These are phyloP conservation scores for Macropis europaea DNA, from an alignment of 2,888 invertebrate genomes.

Conservation along the genomic window DNA sequence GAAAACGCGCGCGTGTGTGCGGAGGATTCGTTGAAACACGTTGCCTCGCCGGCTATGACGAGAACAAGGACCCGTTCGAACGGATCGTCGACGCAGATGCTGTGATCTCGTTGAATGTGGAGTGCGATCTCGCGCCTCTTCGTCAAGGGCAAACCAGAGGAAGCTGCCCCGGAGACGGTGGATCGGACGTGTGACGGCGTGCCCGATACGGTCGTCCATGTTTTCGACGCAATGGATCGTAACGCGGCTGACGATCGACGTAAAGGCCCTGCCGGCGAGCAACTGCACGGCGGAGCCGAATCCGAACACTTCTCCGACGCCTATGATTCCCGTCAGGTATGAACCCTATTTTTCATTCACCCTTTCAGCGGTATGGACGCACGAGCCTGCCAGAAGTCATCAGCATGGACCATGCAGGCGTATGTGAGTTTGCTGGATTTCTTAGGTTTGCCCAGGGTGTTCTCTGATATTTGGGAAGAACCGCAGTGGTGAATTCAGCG, in stretches of 20 bases:
- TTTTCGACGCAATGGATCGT: constrained; percentile 78
- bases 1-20: neutral
- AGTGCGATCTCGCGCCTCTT: constrained; percentile 78
- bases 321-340: constrained; percentile 76
- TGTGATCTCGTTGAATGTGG: constrained; percentile 77
- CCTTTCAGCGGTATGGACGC: neutral
- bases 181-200: constrained; percentile 65
- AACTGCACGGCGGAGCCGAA: constrained; percentile 67
- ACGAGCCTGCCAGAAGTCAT: too few species aligned
- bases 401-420: too few species aligned
- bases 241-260: constrained; percentile 78
- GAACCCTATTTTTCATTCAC: neutral
- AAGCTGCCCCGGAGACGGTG: constrained; percentile 40
- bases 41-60: constrained; percentile 58
- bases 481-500: too few species aligned
- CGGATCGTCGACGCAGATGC: constrained; percentile 46
- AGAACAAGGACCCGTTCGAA: constrained; percentile 61
- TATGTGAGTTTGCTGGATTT: too few species aligned
- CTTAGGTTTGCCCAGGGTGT: too few species aligned
- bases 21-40: neutral
- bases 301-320: constrained; percentile 73
- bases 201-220: constrained; percentile 74
- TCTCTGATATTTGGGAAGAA: too few species aligned
- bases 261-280: constrained; percentile 67
- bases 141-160: constrained; percentile 68